These are phyloP conservation scores for Habropoda laboriosa DNA, from an alignment of 1,140 invertebrate species.

Conservation along the genomic window DNA sequence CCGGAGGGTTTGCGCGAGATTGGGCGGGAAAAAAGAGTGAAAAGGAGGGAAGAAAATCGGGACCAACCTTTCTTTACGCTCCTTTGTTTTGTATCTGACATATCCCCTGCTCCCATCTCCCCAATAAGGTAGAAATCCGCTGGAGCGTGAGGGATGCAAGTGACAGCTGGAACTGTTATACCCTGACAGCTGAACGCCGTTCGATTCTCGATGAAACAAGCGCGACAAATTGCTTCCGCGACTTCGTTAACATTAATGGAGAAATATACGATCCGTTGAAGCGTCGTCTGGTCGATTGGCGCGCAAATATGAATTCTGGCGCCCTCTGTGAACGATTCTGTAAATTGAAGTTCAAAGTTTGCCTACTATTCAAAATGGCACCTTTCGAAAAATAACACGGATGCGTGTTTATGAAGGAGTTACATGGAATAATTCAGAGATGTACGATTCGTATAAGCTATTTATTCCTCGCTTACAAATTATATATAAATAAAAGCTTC, in stretches of 20 bases:
- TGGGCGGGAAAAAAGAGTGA: background rate
- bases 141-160: constrained; percentile 55
- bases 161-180: constrained; percentile 63
- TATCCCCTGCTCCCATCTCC: background rate
- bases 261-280: background rate
- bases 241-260: constrained; percentile 46
- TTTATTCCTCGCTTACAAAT: constrained; percentile 53
- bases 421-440: background rate
- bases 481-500: constrained; percentile 55
- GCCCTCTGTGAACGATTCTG: background rate
- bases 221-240: constrained; percentile 27
- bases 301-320: too few relatives aligned
- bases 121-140: constrained; percentile 33
- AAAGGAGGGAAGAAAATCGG: background rate
- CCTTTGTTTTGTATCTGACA: constrained; percentile 29
- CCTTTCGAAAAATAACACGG: too few relatives aligned
- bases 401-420: background rate
- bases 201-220: constrained; percentile 48
- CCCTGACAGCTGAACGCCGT: constrained; percentile 11
- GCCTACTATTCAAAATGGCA: background rate
- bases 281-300: background rate
- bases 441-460: constrained; percentile 4
- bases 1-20: background rate
- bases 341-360: background rate
- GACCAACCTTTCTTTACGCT: background rate